Evolutionary conservation across 2,113 vertebrate genomes (phyloP), one percentile per base, ranked within the genome.

Genomic region (Prionailurus viverrinus): DNA sequence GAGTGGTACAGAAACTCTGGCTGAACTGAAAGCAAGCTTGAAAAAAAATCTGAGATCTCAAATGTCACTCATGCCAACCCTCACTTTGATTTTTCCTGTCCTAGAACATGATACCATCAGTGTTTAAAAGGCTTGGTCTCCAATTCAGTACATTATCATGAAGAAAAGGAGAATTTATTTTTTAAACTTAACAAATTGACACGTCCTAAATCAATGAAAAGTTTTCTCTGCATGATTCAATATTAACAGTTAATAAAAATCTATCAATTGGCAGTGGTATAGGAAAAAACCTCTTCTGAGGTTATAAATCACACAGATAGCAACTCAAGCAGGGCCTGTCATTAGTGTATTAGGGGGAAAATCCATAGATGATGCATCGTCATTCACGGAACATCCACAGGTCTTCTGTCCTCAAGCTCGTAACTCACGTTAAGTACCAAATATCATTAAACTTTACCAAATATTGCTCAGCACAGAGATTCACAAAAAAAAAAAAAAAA

Each of bases 241-340:
- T 98, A 98, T 98, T 96, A 98, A 97, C 96, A 97, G 98, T 98
- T 98, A 97, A 98, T 98, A 98, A 98, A 97, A 96, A 98, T 97
- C 96, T 98, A 97, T 97, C 97, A 82, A n/a, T 98, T 39, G 94
- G 92, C 73, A n/a, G 94, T 92, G 53, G 23, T 55, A 79, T 73
- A 96, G 91, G 93, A 89, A 89, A 95, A 95, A 95, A 71, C 96
- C 94, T 95, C 73, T 93, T 95, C 87, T 85, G 96, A 69, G 92
- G 68, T 86, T 96, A 94, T 93, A 87, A 97, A 97, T 98, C 94
- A 97, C 79, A 55, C 33, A 95, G 71, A 97, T 83, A 48, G 82
- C 41, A 68, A 76, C 89, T 96, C 97, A 91, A 51, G 94, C 93
- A 95, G 91, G 33, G 95, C 1, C 63, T 90, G 79, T 85, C 66